Percentiles rank a stretch among this genome's conserved stretches.
phyloP scores from a whole-genome alignment of 2,888 invertebrate species.

The Chloromyia formosa region DNA sequence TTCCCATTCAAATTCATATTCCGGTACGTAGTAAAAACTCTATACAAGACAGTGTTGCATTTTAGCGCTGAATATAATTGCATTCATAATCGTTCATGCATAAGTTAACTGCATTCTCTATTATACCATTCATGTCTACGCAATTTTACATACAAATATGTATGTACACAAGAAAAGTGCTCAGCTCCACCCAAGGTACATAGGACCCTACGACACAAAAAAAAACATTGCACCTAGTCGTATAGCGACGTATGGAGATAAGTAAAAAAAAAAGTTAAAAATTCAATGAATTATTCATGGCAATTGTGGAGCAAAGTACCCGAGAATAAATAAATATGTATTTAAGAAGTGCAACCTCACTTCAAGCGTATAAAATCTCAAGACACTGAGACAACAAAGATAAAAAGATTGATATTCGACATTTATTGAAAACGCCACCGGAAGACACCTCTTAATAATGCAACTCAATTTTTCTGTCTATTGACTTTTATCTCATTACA shows the following conservation, averaged over 20 bases:
- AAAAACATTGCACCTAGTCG: neutral
- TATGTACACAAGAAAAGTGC: too few species aligned
- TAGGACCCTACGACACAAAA: neutral
- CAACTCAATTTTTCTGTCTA: neutral
- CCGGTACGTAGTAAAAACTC: too few species aligned
- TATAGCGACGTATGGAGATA: neutral
- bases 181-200: neutral
- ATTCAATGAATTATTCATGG: conserved; percentile 26
- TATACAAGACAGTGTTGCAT: conserved; percentile 3
- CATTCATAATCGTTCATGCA: conserved; percentile 24
- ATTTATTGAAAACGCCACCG: conserved; percentile 9
- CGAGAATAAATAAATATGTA: conserved; percentile 5
- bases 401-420: too few species aligned
- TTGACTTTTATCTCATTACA: neutral
- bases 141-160: too few species aligned
- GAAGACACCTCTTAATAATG: neutral
- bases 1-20: too few species aligned
- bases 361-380: too few species aligned
- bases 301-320: conserved; percentile 16
- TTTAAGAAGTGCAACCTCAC: too few species aligned
- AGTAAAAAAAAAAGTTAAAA: conserved; percentile 1
- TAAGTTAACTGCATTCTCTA: conserved; percentile 1
- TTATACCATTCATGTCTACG: too few species aligned
- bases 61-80: conserved; percentile 30
- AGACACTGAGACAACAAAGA: too few species aligned